A percentile compares a stretch with the other conserved stretches of the same genome.
These are phyloP conservation scores for Drosophila anomalata DNA, from an alignment of 2,888 invertebrate species.

Conservation along the genomic window DNA sequence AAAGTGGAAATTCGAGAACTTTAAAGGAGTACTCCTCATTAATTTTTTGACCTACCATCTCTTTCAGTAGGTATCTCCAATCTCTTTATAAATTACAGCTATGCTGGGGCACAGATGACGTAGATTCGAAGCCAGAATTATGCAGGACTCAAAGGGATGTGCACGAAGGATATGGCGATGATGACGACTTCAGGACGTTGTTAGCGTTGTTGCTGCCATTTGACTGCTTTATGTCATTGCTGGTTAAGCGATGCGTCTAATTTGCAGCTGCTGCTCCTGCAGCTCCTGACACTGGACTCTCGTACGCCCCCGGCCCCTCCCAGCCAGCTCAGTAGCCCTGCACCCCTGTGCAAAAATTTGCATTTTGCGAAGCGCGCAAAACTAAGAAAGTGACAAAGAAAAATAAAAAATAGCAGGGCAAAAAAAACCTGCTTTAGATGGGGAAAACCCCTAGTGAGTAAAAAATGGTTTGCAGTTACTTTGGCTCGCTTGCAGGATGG, in stretches of 20 bases:
- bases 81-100: constrained; percentile 12
- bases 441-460: constrained; percentile 30
- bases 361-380: constrained; percentile 29
- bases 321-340: not conserved
- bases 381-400: constrained; percentile 13
- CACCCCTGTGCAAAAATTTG: constrained; percentile 20
- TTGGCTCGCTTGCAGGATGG: constrained; percentile 31
- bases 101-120: constrained; percentile 11
- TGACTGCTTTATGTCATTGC: constrained; percentile 78
- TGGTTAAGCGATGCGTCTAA: constrained; percentile 79
- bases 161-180: constrained; percentile 5
- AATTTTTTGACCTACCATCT: constrained; percentile 40
- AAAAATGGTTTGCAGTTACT: constrained; percentile 65
- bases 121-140: constrained; percentile 26
- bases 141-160: constrained; percentile 2
- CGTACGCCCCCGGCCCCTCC: not conserved
- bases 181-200: constrained; percentile 38
- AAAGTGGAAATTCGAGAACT: no score
- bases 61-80: not conserved
- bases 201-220: constrained; percentile 51
- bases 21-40: constrained; percentile 24
- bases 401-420: not conserved
- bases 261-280: constrained; percentile 69
- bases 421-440: not conserved
- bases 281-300: constrained; percentile 17